Base-by-base conservation (phyloP, 92 coral and sea anemone genomes). In the Palythoa caribaeorum region DNA sequence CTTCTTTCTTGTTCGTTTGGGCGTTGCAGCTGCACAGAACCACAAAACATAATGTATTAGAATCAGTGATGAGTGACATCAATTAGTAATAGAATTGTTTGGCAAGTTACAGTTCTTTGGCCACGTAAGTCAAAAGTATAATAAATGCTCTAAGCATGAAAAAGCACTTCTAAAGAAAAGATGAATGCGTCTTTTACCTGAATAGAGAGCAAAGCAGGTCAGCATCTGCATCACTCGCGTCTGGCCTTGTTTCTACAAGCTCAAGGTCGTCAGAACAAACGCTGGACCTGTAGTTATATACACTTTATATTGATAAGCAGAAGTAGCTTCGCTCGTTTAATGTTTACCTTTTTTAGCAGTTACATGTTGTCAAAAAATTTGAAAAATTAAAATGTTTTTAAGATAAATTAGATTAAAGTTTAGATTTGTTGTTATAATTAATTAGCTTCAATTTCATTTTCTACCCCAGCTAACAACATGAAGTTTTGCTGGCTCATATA, bases 171-270 rank as follows among this genome's bases (percentile, higher is more conserved):
- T 55, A 55, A 55, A 55, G 9, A 55, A 55, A 55, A 55, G 14
- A 55, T 55, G 14, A 55, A 55, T 55, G 63, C 63, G 63, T 55
- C 63, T 55, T 55, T 71, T 71, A 71, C 76, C 76, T 71, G 76
- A 71, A 71, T 71, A 48, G 76, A 9, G 76, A 71, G 38, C 76
- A 39, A 37, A 71, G 40, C 76, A 71, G 40, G 76, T 5, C 51
- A 35, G 76, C 76, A 71, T 71, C 76, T 71, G 76, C 35, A 71
- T 71, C 76, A 39, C 76, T 71, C 76, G 76, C 76, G 17, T 71
- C 76, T 71, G 76, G 76, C 38, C 76, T 71, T 36, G 40, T 71
- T 9, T 37, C 15, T 71, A 71, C 76, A 71, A 71, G 48, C 47
- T 71, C 50, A 71, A 55, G 63, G 63, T 66, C 72, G 38, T 37